Evolutionary conservation across 2,888 invertebrate species (phyloP), one percentile per base, ranked within the genome.

Genomic region (Dichetophora obliterata): DNA sequence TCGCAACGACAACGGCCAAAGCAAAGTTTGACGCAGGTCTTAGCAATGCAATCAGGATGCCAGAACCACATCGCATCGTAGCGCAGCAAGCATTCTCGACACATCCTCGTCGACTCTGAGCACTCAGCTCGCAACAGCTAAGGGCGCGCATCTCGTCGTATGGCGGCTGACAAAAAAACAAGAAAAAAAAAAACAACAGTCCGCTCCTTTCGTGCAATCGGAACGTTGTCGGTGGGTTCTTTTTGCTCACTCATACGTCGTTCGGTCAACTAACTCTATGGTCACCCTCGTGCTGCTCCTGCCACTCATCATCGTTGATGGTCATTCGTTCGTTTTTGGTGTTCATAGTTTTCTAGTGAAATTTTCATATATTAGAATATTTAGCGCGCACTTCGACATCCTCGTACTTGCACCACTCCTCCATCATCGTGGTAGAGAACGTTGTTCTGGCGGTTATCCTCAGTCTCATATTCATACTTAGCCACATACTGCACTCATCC

Each of bases 311-410:
- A 37, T 11, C 31, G 34, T 65, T 34, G 31, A 43, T 43, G 14
- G 34, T 66, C 43, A 43, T 66, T n/a, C 61, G 75, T 57, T 78
- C 65, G 57, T 71, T 78, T 82, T 79, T 78, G 78, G 54, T 80
- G 81, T 77, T 81, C 83, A 80, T 84, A 84, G 84, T 84, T 84
- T 85, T 83, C 83, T 83, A 84, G 84, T 84, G 84, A 85, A 84
- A 85, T 84, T 84, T 84, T 84, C 85, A 85, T 84, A 84, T 84
- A 84, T 85, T 84, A 85, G 85, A 85, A 84, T 85, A 83, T 84
- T 80, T 83, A 84, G 83, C 83, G 85, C 83, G 84, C 82, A 81
- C 80, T 66, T 52, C 68, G 78, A 80, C 79, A 79, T 79, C 80
- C 76, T 78, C 77, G 75, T 78, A 37, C 6, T 63, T n/a, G 80